Evolutionary conservation across 2,888 invertebrate genomes (phyloP), one percentile per base, ranked within the genome.

Genomic region (Trissolcus japonicus): DNA sequence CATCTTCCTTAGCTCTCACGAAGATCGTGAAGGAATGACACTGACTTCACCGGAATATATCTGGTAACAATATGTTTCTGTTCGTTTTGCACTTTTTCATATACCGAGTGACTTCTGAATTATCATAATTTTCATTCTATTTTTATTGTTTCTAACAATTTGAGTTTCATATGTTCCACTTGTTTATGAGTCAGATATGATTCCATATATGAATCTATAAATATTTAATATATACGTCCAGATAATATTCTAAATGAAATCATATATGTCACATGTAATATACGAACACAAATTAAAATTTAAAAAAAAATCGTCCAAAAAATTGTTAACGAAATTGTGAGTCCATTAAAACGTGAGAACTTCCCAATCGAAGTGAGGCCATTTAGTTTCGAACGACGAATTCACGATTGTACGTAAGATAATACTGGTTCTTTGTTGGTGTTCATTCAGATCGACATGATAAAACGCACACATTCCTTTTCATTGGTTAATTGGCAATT

Each of bases 11-110:
- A 61, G 61, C 72, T 67, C 79, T 66, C 66, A 77, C 79, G 35
- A 35, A 11, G 35, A 35, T 35, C 79, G 81, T 80, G 82, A 81
- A 80, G 84, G 83, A 85, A 86, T 85, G 86, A 85, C 85, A 85
- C 84, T 86, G 85, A 85, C 84, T 85, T 80, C 83, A 80, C 81
- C 83, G 25, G 51, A 66, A 65, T 83, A 83, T 85, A 84, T 85
- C 84, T 84, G 83, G 84, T 84, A 84, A 83, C 85, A 82, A 84
- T 35, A 35, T 83, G 82, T 82, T 81, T 82, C 79, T 79, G 77
- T 77, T 71, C 78, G 79, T 80, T 80, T 73, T 55, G 69, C 68
- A 72, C 73, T 51, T 67, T 76, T 63, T 76, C 71, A 82, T 79
- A 77, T 80, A 83, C 75, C 80, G 82, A 81, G 84, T 83, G 83